Base-by-base conservation (phyloP, 2,888 invertebrate species). In the Melitaea athalia region DNA sequence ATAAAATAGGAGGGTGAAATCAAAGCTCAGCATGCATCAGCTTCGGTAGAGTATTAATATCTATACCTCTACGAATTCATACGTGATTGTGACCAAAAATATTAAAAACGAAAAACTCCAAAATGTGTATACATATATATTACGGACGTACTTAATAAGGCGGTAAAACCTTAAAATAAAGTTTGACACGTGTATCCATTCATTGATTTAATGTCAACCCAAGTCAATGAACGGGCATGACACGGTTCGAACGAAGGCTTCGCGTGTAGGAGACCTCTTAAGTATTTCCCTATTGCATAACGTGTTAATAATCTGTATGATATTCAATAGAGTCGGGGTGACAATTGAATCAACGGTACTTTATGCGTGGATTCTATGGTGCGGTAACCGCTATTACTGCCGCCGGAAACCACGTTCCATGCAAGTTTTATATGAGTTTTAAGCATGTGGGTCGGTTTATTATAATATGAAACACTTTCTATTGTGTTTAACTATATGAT, bases 341-440 rank as follows among this genome's bases (percentile, higher is more conserved):
- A 65, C 67, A 64, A 69, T 70, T 63, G 69, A 71, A 72, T 75
- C 74, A 76, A 76, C 73, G 76, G 76, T 75, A 73, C 77, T 77
- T 75, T 79, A 82, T 81, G 63, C 47, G 50, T 69, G 49, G 64
- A 70, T 65, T 63, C 66, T 69, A 72, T 74, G 68, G 72, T 67
- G 70, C 63, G 67, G 71, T 69, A 71, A 72, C 70, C 73, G 71
- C 72, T 72, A 74, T 74, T 72, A 75, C 72, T 74, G 74, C 70
- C 77, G 80, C 88, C 88, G 90, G 90, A 89, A 88, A 86, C 83
- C 79, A 80, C 73, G 75, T 82, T 84, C 79, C 85, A 84, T 83
- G 86, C 81, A 79, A 78, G 76, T 79, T 79, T 76, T 70, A 73
- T 75, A 68, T 62, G 71, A 72, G 69, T 75, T 70, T 64, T 76